Evolutionary conservation across 2,797 vertebrate species (phyloP).

Genomic region (Microctenopoma stevenorrisi): DNA sequence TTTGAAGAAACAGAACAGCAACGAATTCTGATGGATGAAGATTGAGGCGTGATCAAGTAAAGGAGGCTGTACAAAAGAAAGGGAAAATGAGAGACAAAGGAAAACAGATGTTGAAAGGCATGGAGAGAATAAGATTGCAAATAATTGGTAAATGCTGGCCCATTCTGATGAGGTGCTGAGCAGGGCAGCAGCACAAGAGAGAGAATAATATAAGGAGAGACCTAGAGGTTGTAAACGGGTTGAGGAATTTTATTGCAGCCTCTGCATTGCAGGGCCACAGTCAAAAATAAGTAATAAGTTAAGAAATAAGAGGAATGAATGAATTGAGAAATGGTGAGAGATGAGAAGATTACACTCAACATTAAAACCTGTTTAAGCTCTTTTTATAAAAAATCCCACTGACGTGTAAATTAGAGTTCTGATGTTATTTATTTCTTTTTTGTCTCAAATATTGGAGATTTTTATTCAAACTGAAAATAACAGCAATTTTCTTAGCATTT

Average conservation of each 20-base stretch:
- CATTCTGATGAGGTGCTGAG: constrained; percentile 1
- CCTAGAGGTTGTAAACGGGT: constrained; percentile 34
- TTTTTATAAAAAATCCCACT: constrained; percentile 2
- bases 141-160: constrained; percentile 8
- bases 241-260: constrained; percentile 46
- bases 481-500: no score
- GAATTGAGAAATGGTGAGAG: constrained; percentile 26
- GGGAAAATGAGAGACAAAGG: neutral
- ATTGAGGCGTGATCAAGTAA: constrained; percentile 2
- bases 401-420: constrained; percentile 9
- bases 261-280: constrained; percentile 64
- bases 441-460: no score
- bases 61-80: neutral
- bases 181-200: neutral
- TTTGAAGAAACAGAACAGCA: constrained; percentile 13
- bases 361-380: constrained; percentile 6
- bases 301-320: constrained; percentile 41
- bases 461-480: no score
- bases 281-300: constrained; percentile 66
- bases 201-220: constrained; percentile 11
- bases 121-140: neutral
- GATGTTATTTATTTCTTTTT: neutral
- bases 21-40: constrained; percentile 4
- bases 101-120: constrained; percentile 9
- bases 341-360: constrained; percentile 22